Evolutionary conservation across 2,113 vertebrate genomes (phyloP).

Genomic region (Neolamprologus tretocephalus): DNA sequence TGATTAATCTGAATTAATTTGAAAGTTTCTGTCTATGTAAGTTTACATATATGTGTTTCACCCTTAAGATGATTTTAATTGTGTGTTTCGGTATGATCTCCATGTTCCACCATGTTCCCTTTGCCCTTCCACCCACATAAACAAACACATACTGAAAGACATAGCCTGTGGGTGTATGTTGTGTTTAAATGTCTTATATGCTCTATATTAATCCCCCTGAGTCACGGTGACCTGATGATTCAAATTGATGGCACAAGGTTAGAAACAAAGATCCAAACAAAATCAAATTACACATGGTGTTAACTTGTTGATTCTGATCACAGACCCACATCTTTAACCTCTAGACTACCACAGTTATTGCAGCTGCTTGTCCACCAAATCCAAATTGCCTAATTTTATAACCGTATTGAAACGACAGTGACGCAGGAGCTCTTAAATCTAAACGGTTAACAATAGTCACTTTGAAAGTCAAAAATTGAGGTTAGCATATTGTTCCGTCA

Average conservation of each 20-base stretch:
- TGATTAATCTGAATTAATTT: background rate
- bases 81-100: background rate
- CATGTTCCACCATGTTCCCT: background rate
- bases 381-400: background rate
- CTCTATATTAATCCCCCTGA: slow-evolving; percentile 7
- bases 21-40: background rate
- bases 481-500: background rate
- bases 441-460: background rate
- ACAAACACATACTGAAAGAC: background rate
- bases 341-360: background rate
- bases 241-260: background rate
- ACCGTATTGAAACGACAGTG: background rate
- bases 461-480: slow-evolving; percentile 8
- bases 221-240: slow-evolving; percentile 32
- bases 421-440: background rate
- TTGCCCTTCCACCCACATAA: background rate
- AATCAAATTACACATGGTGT: background rate
- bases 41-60: background rate
- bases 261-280: background rate
- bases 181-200: background rate
- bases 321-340: background rate
- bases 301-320: background rate
- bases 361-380: background rate
- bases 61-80: background rate
- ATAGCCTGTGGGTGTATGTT: background rate